These are phyloP conservation scores for Geococcyx californianus DNA, from an alignment of 2,113 vertebrate genomes.

Conservation along the genomic window DNA sequence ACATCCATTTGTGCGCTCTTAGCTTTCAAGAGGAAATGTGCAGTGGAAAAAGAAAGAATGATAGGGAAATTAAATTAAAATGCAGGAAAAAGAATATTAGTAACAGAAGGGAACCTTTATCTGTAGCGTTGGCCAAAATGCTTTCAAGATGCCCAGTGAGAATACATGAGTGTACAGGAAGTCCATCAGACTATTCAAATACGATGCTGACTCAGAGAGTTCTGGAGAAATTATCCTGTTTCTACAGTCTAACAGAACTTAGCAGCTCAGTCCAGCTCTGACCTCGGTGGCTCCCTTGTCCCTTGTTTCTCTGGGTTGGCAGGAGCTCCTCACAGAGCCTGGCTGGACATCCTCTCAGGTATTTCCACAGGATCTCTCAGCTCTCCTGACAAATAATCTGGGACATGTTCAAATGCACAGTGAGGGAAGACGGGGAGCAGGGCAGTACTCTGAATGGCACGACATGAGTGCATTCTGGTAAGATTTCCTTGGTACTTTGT, in stretches of 20 bases:
- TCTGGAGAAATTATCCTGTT: not conserved
- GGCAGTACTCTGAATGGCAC: not conserved
- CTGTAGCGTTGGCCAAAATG: slow-evolving; percentile 32
- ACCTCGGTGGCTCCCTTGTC: rapidly evolving
- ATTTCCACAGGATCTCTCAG: not conserved
- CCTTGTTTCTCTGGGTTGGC: not conserved
- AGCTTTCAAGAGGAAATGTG: slow-evolving; percentile 34
- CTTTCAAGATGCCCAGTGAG: slow-evolving; percentile 31
- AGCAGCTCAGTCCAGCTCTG: not conserved
- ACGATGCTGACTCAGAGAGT: rapidly evolving
- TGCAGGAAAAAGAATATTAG: slow-evolving; percentile 43
- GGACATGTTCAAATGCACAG: not conserved
- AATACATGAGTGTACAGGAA: slow-evolving; percentile 29
- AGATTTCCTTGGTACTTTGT: not conserved
- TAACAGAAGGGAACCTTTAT: slow-evolving; percentile 45
- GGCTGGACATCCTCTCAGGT: not conserved
- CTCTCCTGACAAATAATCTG: not conserved
- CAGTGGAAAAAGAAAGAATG: slow-evolving; percentile 33
- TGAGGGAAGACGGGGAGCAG: rapidly evolving
- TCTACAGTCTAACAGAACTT: not conserved
- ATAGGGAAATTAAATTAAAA: slow-evolving; percentile 64
- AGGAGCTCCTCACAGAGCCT: not conserved
- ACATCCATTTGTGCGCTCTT: slow-evolving; percentile 12
- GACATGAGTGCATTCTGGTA: not conserved
- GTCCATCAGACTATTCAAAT: slow-evolving; percentile 14